These are phyloP conservation scores for Callocephalon fimbriatum DNA, from an alignment of 2,113 vertebrate genomes.

Conservation along the genomic window DNA sequence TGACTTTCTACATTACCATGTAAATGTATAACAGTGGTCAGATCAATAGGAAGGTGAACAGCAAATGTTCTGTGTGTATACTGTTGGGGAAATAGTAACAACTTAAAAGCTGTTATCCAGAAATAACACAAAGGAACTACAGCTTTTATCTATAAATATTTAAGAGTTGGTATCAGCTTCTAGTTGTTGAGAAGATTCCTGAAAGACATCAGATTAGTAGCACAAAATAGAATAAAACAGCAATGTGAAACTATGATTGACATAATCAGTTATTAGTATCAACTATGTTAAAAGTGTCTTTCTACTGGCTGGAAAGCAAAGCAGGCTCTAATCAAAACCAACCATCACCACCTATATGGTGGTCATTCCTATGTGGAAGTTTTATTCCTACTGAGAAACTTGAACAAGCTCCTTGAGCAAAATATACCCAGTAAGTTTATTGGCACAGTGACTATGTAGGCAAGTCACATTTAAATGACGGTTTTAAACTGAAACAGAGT, in stretches of 20 bases:
- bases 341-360: background rate
- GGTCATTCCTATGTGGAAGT: background rate
- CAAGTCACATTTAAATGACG: background rate
- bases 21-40: background rate
- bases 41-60: background rate
- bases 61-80: background rate
- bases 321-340: background rate
- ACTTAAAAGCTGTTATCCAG: background rate
- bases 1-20: background rate
- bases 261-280: background rate
- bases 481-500: background rate
- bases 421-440: background rate
- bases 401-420: background rate
- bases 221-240: background rate
- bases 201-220: background rate
- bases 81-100: background rate
- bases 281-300: background rate
- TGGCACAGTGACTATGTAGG: background rate
- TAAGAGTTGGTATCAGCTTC: background rate
- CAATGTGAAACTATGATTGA: background rate
- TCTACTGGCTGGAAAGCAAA: background rate
- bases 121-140: background rate
- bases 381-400: background rate
- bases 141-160: background rate
- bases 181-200: background rate